Evolutionary conservation across 2,888 invertebrate genomes (phyloP).

Genomic region (Cerceris ruficornis): DNA sequence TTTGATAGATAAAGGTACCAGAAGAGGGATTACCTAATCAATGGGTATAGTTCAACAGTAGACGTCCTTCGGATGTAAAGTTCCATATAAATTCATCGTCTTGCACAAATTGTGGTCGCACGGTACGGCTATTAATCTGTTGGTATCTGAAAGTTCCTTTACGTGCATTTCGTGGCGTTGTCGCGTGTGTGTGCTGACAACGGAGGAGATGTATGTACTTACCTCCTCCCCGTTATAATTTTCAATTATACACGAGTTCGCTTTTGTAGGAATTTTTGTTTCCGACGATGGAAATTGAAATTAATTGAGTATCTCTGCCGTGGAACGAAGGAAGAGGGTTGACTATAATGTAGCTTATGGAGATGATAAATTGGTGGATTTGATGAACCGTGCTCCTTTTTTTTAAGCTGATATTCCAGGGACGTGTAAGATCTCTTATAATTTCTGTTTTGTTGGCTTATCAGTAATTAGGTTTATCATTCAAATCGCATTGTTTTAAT

Average conservation of each 20-base stretch:
- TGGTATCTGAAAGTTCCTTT: not conserved
- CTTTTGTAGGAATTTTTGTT: no score
- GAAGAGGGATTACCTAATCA: constrained; percentile 1
- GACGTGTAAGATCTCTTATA: no score
- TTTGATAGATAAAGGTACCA: not conserved
- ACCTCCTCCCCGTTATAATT: not conserved
- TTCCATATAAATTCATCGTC: constrained; percentile 25
- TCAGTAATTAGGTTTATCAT: no score
- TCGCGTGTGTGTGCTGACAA: not conserved
- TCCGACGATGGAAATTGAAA: no score
- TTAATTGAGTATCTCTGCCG: no score
- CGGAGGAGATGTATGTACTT: not conserved
- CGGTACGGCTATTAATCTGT: constrained; percentile 5
- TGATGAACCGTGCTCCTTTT: no score
- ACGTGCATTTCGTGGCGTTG: not conserved
- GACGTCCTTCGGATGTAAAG: constrained; percentile 13
- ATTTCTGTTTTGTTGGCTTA: no score
- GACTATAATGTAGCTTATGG: no score
- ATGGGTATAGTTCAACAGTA: not conserved
- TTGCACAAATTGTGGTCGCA: not conserved
- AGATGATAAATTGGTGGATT: no score
- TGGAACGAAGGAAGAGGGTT: no score
- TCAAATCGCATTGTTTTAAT: no score
- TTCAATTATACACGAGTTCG: not conserved
- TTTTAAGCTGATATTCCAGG: no score